phyloP scores from a whole-genome alignment of 2,797 vertebrate genomes.

The Myioborus miniatus region DNA sequence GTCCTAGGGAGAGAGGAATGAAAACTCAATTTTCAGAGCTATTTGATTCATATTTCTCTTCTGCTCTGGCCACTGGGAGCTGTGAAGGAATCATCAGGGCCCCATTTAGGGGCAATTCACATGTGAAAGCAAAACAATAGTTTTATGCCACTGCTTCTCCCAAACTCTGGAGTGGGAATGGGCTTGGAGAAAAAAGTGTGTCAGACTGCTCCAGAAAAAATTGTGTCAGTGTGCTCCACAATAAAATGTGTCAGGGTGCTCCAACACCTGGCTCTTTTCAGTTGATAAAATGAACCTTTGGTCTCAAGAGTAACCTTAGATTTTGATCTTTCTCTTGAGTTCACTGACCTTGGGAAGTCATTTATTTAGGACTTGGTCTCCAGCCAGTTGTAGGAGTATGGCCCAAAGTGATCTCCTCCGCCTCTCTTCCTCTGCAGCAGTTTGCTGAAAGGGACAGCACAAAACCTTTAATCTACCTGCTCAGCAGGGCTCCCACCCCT shows the following conservation, averaged over 20 bases:
- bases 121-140: neutral
- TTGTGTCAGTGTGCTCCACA: neutral
- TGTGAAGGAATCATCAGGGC: neutral
- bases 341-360: neutral
- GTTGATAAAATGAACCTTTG: neutral
- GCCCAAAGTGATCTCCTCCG: neutral
- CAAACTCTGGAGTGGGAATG: rapidly evolving
- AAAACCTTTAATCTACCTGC: neutral
- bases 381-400: neutral
- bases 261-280: neutral
- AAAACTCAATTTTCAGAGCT: neutral
- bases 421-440: neutral
- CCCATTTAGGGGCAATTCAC: neutral
- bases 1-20: neutral
- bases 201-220: neutral
- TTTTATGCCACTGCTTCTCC: neutral
- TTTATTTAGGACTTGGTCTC: neutral
- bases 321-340: neutral
- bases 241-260: neutral
- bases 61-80: neutral
- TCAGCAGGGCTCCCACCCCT: neutral
- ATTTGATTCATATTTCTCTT: neutral
- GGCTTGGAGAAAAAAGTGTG: neutral
- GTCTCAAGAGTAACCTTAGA: neutral
- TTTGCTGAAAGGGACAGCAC: neutral